Conservation (phyloP, 2,888 invertebrate genomes). For the Melanotus villosus region DNA sequence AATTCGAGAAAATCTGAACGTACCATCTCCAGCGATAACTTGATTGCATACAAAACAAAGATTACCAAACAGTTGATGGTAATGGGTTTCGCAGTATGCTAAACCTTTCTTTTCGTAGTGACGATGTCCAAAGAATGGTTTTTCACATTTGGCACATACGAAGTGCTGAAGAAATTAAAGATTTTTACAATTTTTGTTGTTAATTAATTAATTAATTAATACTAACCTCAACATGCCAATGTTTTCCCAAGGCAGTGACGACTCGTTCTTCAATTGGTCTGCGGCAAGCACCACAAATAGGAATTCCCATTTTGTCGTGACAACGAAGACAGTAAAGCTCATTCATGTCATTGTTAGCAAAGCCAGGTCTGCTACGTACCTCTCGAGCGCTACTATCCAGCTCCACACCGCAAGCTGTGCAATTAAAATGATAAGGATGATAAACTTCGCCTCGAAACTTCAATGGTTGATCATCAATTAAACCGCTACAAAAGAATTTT, state of each 20-base stretch:
- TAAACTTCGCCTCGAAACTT: conserved; percentile 96
- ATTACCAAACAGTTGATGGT: conserved; percentile 98
- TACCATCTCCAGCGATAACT: conserved; percentile 97
- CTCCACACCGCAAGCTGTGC: conserved; percentile 92
- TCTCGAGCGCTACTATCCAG: conserved; percentile 96
- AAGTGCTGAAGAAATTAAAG: conserved; percentile 83
- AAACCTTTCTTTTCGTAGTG: conserved; percentile 99
- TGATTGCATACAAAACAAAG: conserved; percentile 99
- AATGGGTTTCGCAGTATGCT: conserved; percentile 99
- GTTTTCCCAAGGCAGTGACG: conserved; percentile 97
- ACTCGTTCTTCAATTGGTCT: conserved; percentile 99
- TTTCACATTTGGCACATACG: conserved; percentile 99
- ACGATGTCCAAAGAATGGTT: conserved; percentile 98
- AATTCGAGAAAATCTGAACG: conserved; percentile 60
- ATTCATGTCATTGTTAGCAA: conserved; percentile 92
- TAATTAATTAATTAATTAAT: not conserved
- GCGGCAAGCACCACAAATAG: conserved; percentile 99
- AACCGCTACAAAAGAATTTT: conserved; percentile 74
- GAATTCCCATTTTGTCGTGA: conserved; percentile 99
- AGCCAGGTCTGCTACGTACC: conserved; percentile 91
- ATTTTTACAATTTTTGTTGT: too few species aligned
- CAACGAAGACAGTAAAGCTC: conserved; percentile 98
- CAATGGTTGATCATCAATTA: conserved; percentile 92
- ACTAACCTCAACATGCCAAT: conserved; percentile 96
- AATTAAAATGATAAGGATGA: conserved; percentile 99